Conservation (phyloP, 2,797 vertebrate genomes). For the Picus viridis region DNA sequence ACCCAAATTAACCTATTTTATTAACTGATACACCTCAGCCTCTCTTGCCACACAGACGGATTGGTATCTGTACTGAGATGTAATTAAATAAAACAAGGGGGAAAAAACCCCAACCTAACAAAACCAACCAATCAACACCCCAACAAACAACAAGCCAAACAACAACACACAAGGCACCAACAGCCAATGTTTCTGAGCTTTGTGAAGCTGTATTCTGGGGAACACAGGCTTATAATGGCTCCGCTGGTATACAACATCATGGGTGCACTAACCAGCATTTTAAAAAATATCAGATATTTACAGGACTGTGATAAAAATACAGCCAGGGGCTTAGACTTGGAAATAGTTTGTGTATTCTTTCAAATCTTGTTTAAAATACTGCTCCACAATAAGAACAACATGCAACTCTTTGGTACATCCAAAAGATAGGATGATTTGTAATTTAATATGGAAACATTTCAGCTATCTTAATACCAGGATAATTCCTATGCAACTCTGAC, state of each 20-base stretch:
- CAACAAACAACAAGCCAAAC: too few relatives aligned
- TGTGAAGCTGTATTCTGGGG: background rate
- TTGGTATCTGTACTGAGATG: background rate
- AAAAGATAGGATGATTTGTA: conserved; percentile 39
- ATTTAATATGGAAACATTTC: conserved; percentile 58
- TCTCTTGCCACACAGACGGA: background rate
- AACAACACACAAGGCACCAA: background rate
- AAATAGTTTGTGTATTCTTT: background rate
- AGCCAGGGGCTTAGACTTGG: background rate
- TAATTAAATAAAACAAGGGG: background rate
- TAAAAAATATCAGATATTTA: background rate
- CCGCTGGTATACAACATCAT: background rate
- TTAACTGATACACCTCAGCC: background rate
- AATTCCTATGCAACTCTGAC: conserved; percentile 14
- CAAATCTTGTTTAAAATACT: background rate
- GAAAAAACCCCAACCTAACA: background rate
- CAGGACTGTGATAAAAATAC: background rate
- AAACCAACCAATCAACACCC: background rate
- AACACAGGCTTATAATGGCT: background rate
- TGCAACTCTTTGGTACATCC: background rate
- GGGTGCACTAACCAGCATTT: background rate
- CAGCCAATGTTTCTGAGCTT: background rate
- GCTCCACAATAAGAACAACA: background rate
- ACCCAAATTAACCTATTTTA: background rate
- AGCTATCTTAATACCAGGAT: conserved; percentile 41